Base-by-base conservation (phyloP, 1,140 invertebrate genomes). In the Sipha flava region DNA sequence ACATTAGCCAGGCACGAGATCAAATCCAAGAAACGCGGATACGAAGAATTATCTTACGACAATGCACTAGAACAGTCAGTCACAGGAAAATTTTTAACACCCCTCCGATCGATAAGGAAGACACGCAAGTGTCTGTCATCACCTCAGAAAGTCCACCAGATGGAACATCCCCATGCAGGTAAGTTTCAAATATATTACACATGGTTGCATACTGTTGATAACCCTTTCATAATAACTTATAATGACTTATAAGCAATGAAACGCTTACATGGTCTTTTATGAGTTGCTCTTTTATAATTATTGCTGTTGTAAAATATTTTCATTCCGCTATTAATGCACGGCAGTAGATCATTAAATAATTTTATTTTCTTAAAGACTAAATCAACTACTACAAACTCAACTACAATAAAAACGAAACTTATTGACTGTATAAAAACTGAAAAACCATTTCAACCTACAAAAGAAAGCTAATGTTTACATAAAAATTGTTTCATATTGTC, bases 41-140 rank as follows among this genome's bases (percentile, higher is more conserved):
- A 77, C 73, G 73, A 77, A 77, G 73, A 77, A 77, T 77, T 59
- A 23, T 77, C 12, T 59, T 77, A 77, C 73, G 73, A 77, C n/a
- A 77, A 2, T 77, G 73, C 14, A 43, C 26, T 31, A 77, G 73
- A 37, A 77, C n/a, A 1, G 49, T 37, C 49, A 31, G 31, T 52
- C 9, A 57, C 73, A 52, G 73, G 43, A 29, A 77, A 59, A 77
- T 14, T 77, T 7, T 9, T 77, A 5, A 37, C 73, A n/a, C 73
- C 72, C 0, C 49, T 75, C 0, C 72, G 49, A n/a, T n/a, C 70
- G 0, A 40, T 77, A 18, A 37, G 21, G 21, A 77, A 77, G 5
- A 4, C 31, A 29, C 73, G 73, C 31, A 77, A 77, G 37, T 77
- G 5, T 59, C 73, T 40, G 14, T 34, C 34, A 43, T 43, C 73